These are phyloP conservation scores for Callosobruchus maculatus DNA, from an alignment of 2,888 invertebrate genomes.

Conservation along the genomic window DNA sequence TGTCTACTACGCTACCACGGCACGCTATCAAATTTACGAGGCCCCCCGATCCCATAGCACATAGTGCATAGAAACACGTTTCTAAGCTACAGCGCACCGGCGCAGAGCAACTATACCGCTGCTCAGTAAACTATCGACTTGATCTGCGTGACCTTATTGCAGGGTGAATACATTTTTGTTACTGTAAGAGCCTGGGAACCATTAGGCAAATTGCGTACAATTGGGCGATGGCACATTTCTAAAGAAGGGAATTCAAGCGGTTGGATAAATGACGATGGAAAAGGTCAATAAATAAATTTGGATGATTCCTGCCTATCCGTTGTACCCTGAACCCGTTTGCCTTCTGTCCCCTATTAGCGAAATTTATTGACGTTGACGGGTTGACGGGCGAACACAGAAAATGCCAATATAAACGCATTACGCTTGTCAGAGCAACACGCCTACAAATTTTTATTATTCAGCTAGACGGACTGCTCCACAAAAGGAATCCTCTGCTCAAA, in stretches of 20 bases:
- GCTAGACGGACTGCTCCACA: neutral
- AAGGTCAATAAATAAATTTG: neutral
- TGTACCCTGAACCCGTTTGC: neutral
- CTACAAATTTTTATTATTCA: neutral
- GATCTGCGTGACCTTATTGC: neutral
- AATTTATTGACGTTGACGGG: neutral
- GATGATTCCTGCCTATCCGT: neutral
- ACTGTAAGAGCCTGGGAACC: neutral
- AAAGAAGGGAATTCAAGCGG: neutral
- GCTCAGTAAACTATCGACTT: too few relatives aligned
- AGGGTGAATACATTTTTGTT: neutral
- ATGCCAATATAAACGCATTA: neutral
- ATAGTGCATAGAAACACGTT: too few relatives aligned
- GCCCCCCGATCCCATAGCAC: too few relatives aligned
- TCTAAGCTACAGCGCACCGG: too few relatives aligned
- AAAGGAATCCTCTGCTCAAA: neutral
- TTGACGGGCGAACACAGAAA: neutral
- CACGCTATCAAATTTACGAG: too few relatives aligned
- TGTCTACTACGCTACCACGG: too few relatives aligned
- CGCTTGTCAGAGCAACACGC: neutral
- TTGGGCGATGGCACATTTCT: neutral
- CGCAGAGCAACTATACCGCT: too few relatives aligned
- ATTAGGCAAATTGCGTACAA: neutral
- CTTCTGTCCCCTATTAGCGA: neutral
- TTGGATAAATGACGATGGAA: neutral